Conservation (phyloP, 2,797 vertebrate species). For the Limnodromus scolopaceus region DNA sequence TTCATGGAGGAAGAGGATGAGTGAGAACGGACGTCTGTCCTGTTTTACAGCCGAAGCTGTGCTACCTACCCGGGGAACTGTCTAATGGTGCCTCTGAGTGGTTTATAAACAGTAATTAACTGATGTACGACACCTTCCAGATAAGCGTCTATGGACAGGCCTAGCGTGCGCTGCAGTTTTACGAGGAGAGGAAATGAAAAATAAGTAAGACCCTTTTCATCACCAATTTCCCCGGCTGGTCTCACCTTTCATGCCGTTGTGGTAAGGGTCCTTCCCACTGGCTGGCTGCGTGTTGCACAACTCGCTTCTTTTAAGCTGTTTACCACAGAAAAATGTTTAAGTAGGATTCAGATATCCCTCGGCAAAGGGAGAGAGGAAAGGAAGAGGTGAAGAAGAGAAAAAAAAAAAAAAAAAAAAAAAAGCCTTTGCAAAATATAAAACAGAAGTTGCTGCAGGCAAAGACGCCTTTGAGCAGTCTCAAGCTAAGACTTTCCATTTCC, state of each 20-base stretch:
- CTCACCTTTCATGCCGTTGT: neutral
- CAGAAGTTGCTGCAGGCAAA: slow-evolving; percentile 53
- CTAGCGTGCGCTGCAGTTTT: neutral
- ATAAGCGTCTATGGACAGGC: too few species aligned
- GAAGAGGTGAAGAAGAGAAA: neutral
- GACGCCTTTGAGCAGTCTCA: slow-evolving; percentile 52
- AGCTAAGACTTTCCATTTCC: slow-evolving; percentile 68
- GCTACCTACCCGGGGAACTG: neutral
- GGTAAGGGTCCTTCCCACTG: neutral
- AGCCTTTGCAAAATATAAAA: slow-evolving; percentile 31
- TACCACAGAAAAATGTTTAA: slow-evolving; percentile 57
- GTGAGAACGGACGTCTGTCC: fast-evolving
- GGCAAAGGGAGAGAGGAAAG: slow-evolving; percentile 29
- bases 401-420: neutral
- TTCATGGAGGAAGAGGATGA: neutral
- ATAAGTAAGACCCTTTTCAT: neutral
- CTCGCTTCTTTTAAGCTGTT: slow-evolving; percentile 8
- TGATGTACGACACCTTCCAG: neutral
- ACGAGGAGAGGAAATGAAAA: neutral
- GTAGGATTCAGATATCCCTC: slow-evolving; percentile 38
- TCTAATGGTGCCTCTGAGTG: neutral
- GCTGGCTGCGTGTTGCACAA: neutral
- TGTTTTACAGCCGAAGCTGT: neutral
- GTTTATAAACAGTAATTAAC: neutral
- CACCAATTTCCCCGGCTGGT: fast-evolving